Percentiles rank a stretch among this genome's conserved stretches.
phyloP scores from a whole-genome alignment of 2,797 vertebrate species.

The Neosilurus hyrtlii region DNA sequence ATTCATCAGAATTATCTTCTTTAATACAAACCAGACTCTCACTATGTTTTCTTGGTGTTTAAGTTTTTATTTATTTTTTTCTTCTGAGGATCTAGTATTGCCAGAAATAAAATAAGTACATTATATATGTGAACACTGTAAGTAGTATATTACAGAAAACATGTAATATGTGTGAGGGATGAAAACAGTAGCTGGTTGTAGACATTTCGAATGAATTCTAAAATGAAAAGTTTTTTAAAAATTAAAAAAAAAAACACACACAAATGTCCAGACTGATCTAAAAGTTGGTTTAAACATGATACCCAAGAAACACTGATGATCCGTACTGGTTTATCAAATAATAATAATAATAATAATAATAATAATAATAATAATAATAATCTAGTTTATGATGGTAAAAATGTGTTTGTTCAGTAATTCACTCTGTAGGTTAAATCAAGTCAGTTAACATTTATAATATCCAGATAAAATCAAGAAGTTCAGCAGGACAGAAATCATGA shows the following conservation, averaged over 20 bases:
- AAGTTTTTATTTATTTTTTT: not conserved
- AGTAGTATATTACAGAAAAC: not conserved
- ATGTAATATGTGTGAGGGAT: not conserved
- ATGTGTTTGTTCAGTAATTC: not conserved
- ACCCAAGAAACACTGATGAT: not conserved
- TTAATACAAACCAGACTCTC: not conserved
- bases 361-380: no score
- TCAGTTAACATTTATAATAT: not conserved
- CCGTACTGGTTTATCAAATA: not conserved
- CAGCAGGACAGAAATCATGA: not conserved
- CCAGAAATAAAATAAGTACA: not conserved
- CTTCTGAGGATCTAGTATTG: not conserved
- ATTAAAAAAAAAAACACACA: no score
- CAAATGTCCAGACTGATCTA: no score
- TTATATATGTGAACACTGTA: not conserved
- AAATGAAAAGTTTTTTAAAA: no score
- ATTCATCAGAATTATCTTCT: not conserved
- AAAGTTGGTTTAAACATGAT: not conserved
- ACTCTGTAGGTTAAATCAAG: not conserved
- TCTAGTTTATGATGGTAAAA: no score
- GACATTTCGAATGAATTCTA: not conserved
- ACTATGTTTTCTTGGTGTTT: not conserved
- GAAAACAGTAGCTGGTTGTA: not conserved
- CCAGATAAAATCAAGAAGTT: not conserved
- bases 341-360: no score